Evolutionary conservation across 2,888 invertebrate species (phyloP).

Genomic region (Lochmaea crataegi): DNA sequence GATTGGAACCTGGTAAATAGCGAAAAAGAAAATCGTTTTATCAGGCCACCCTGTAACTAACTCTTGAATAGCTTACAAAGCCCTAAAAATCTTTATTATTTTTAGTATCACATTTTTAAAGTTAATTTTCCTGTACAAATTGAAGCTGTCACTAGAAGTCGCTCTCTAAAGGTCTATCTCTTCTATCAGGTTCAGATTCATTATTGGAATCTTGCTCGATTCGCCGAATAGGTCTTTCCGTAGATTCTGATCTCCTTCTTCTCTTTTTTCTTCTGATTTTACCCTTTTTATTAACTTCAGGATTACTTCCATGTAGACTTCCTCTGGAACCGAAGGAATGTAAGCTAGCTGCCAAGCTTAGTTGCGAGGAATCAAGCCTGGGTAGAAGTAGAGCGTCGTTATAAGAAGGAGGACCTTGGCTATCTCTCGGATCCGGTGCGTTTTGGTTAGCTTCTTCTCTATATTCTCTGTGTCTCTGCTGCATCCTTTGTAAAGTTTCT

Average conservation of each 20-base stretch:
- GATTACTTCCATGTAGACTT: slow-evolving; percentile 54
- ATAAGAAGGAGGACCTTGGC: slow-evolving; percentile 79
- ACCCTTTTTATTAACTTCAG: slow-evolving; percentile 55
- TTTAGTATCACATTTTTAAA: slow-evolving; percentile 1
- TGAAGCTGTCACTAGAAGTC: slow-evolving; percentile 49
- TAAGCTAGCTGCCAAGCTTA: slow-evolving; percentile 62
- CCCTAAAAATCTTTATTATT: neutral
- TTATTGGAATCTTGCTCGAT: slow-evolving; percentile 49
- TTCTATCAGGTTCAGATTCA: slow-evolving; percentile 41
- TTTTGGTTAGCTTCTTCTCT: slow-evolving; percentile 65
- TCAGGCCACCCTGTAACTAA: no score
- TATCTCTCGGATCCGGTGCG: slow-evolving; percentile 77
- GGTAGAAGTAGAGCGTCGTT: slow-evolving; percentile 83
- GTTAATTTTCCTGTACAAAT: neutral
- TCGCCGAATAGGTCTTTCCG: slow-evolving; percentile 51
- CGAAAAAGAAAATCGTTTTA: no score
- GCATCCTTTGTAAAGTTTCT: slow-evolving; percentile 67
- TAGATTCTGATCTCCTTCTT: slow-evolving; percentile 53
- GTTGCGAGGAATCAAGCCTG: slow-evolving; percentile 72
- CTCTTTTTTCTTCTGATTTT: slow-evolving; percentile 53
- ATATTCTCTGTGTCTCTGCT: slow-evolving; percentile 63
- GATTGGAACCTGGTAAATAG: no score
- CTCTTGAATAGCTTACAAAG: no score
- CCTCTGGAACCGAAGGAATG: slow-evolving; percentile 56
- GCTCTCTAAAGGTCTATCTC: slow-evolving; percentile 53